A percentile compares a stretch with the other conserved stretches of the same genome.
Evolutionary conservation across 2,797 vertebrate genomes (phyloP).

Genomic region (Oryzias dopingdopingensis): DNA sequence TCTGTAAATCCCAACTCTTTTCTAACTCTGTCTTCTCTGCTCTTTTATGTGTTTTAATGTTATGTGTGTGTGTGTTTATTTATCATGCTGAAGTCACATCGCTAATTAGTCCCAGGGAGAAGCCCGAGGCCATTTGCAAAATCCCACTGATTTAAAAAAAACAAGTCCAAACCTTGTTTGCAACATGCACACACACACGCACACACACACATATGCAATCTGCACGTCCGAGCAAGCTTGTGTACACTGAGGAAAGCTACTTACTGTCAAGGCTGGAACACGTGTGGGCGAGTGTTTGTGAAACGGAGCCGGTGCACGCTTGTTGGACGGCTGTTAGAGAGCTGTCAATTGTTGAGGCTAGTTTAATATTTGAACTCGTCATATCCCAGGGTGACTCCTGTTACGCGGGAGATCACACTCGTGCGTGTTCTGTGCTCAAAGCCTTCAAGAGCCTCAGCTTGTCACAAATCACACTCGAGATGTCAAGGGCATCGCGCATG

Average conservation of each 20-base stretch:
- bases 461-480: conserved; percentile 74
- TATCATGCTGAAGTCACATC: conserved; percentile 77
- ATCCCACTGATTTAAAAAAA: conserved; percentile 77
- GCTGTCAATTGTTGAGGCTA: conserved; percentile 67
- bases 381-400: conserved; percentile 61
- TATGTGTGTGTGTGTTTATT: conserved; percentile 60
- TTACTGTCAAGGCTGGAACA: conserved; percentile 71
- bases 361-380: conserved; percentile 76
- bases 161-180: conserved; percentile 73
- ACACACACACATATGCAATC: conserved; percentile 23
- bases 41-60: conserved; percentile 50
- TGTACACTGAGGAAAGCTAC: conserved; percentile 63
- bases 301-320: conserved; percentile 38
- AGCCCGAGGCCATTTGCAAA: conserved; percentile 77
- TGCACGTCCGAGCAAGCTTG: conserved; percentile 35
- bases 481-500: conserved; percentile 71
- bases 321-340: conserved; percentile 60
- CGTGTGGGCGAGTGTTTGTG: conserved; percentile 66
- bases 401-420: conserved; percentile 35
- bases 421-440: conserved; percentile 33
- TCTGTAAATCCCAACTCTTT: conserved; percentile 42
- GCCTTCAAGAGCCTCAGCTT: conserved; percentile 64
- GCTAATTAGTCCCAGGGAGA: conserved; percentile 81
- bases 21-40: conserved; percentile 36
- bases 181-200: conserved; percentile 15